phyloP scores from a whole-genome alignment of 2,113 vertebrate genomes.

The Gambusia holbrooki region DNA sequence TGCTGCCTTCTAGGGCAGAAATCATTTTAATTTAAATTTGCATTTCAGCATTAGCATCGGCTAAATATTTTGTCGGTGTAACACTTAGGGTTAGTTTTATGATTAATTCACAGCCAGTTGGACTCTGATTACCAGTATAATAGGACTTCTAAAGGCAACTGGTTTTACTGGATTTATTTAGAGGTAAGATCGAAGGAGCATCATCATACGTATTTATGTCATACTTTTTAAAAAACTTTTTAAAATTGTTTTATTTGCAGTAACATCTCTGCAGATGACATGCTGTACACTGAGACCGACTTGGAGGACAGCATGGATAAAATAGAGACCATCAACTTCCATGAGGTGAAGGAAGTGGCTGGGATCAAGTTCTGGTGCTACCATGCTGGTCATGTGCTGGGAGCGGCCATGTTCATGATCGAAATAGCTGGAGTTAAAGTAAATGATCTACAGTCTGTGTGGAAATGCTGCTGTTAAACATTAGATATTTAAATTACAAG shows the following conservation, averaged over 20 bases:
- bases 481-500: background rate
- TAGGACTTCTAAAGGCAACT: background rate
- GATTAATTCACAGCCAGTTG: no score
- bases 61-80: no score
- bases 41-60: no score
- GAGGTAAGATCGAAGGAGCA: background rate
- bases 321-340: conserved; percentile 99
- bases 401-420: conserved; percentile 99
- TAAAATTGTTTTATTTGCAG: conserved; percentile 62
- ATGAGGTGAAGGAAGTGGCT: conserved; percentile 97
- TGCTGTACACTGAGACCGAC: conserved; percentile 97
- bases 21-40: no score
- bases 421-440: conserved; percentile 99
- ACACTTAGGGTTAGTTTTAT: no score
- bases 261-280: conserved; percentile 98
- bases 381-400: conserved; percentile 94
- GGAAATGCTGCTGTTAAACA: background rate
- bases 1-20: no score
- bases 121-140: no score
- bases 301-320: conserved; percentile 99
- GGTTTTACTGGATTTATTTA: background rate
- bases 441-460: background rate
- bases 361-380: conserved; percentile 99
- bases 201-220: no score
- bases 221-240: no score